Conservation (phyloP, 2,888 invertebrate species). For the Drosophila antonietae region DNA sequence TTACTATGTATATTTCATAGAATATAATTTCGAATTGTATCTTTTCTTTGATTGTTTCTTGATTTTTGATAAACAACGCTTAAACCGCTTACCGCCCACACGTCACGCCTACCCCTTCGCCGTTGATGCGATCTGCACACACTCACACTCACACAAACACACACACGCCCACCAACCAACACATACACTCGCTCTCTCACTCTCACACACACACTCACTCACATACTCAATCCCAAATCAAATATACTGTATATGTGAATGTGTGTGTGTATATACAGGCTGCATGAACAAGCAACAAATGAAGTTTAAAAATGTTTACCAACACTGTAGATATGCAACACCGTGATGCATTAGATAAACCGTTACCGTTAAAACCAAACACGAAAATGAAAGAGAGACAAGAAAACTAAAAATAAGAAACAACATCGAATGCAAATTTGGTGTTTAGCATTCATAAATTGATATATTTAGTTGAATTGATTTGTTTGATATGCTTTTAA, state of each 20-base stretch:
- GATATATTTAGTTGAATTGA: conserved; percentile 35
- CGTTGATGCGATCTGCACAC: conserved; percentile 39
- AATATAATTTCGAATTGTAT: conserved; percentile 62
- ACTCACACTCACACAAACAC: conserved; percentile 13
- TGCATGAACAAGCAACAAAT: conserved; percentile 80
- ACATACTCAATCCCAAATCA: conserved; percentile 12
- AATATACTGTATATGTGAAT: conserved; percentile 12
- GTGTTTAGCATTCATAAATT: conserved; percentile 44
- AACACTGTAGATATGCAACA: conserved; percentile 52
- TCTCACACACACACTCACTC: conserved; percentile 2
- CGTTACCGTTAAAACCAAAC: conserved; percentile 3
- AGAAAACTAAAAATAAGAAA: conserved; percentile 8
- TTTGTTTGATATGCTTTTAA: conserved; percentile 41
- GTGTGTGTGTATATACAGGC: conserved; percentile 54
- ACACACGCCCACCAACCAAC: conserved; percentile 2
- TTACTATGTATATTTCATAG: conserved; percentile 29
- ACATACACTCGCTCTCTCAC: conserved; percentile 8
- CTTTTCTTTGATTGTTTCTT: conserved; percentile 74
- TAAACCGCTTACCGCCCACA: conserved; percentile 60
- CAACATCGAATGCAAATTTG: conserved; percentile 29
- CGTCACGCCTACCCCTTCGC: conserved; percentile 50
- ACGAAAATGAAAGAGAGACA: conserved; percentile 11
- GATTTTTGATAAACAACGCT: conserved; percentile 66
- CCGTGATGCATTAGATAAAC: conserved; percentile 20
- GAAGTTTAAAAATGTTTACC: conserved; percentile 58